phyloP scores from a whole-genome alignment of 2,888 invertebrate species.

The Tyria jacobaeae region DNA sequence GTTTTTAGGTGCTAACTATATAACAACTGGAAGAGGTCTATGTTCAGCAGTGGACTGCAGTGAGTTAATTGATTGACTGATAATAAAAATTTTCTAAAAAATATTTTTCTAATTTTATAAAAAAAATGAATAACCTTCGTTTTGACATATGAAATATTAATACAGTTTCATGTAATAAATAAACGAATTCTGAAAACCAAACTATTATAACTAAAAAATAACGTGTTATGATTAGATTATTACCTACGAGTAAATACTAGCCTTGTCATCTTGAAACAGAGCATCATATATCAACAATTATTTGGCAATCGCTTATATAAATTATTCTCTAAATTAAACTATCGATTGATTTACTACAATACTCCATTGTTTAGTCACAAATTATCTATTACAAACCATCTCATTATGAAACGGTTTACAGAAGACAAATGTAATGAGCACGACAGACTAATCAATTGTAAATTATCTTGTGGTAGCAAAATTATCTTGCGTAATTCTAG shows the following conservation, averaged over 20 bases:
- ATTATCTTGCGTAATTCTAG: background rate
- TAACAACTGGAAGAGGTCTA: no score
- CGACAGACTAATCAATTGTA: slow-evolving; percentile 7
- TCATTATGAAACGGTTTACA: slow-evolving; percentile 11
- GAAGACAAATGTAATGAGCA: slow-evolving; percentile 5
- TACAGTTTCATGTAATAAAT: no score
- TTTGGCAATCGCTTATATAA: slow-evolving; percentile 5
- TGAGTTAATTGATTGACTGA: no score
- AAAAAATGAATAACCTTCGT: no score
- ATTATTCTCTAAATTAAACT: slow-evolving; percentile 11
- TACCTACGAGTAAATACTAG: background rate
- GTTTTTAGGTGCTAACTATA: no score
- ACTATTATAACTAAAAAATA: no score
- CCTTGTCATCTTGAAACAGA: slow-evolving; percentile 4
- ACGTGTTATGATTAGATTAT: no score
- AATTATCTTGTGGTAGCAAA: slow-evolving; percentile 2
- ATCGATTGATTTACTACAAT: slow-evolving; percentile 13
- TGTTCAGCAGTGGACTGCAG: no score
- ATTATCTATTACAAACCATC: slow-evolving; percentile 10
- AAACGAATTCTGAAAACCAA: no score
- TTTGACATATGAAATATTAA: no score
- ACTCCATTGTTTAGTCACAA: slow-evolving; percentile 11
- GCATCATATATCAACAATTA: slow-evolving; percentile 4
- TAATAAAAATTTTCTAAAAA: no score
- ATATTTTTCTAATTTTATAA: no score